These are phyloP conservation scores for Endomychus coccineus DNA, from an alignment of 2,888 invertebrate species.

Conservation along the genomic window DNA sequence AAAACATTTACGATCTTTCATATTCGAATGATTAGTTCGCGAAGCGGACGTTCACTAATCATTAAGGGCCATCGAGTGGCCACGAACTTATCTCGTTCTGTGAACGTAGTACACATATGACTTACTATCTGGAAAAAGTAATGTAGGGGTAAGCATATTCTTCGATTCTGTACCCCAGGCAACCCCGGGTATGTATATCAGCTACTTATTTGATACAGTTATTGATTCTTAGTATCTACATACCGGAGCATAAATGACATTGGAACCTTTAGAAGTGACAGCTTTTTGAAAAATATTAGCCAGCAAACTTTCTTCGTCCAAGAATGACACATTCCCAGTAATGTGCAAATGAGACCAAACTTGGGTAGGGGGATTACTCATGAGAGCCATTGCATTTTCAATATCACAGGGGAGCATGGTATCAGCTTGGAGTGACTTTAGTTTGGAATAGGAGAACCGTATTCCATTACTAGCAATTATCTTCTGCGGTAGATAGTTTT, in stretches of 20 bases:
- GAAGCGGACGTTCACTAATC: too few species aligned
- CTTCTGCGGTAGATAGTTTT: slow-evolving; percentile 21
- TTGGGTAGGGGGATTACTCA: slow-evolving; percentile 24
- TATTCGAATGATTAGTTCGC: too few species aligned
- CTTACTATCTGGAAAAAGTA: too few species aligned
- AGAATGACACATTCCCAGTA: slow-evolving; percentile 26
- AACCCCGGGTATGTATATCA: too few species aligned
- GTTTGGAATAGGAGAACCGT: slow-evolving; percentile 12
- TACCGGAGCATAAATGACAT: slow-evolving; percentile 30
- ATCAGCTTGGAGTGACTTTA: slow-evolving; percentile 19
- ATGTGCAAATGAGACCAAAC: slow-evolving; percentile 25
- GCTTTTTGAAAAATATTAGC: slow-evolving; percentile 29
- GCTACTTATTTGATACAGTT: too few species aligned
- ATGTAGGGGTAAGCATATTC: too few species aligned
- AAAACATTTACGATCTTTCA: too few species aligned
- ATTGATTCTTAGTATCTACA: slow-evolving; percentile 11
- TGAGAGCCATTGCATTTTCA: slow-evolving; percentile 17
- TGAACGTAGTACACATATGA: too few species aligned
- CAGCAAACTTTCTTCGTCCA: slow-evolving; percentile 26
- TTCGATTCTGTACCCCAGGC: too few species aligned
- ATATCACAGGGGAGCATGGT: slow-evolving; percentile 25
- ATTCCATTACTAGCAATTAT: slow-evolving; percentile 21
- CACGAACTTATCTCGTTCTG: too few species aligned
- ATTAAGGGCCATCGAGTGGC: too few species aligned
- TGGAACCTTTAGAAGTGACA: slow-evolving; percentile 25